Evolutionary conservation across 2,888 invertebrate genomes (phyloP).

Genomic region (Archips crataeganus): DNA sequence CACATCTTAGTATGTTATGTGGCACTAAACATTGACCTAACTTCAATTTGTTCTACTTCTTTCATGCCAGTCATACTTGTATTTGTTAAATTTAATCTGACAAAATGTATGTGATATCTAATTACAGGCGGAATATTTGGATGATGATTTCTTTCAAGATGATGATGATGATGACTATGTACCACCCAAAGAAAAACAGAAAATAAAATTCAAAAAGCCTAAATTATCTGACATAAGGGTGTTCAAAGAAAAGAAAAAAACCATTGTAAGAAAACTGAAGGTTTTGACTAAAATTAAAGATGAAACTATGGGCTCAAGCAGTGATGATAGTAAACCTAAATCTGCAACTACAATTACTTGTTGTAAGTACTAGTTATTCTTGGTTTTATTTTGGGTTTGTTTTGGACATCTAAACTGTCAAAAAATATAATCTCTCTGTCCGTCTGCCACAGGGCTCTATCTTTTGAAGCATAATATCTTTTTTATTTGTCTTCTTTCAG

Average conservation of each 20-base stretch:
- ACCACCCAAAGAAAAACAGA: slow-evolving; percentile 67
- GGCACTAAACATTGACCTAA: too few species aligned
- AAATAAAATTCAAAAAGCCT: slow-evolving; percentile 74
- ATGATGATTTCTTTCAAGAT: slow-evolving; percentile 71
- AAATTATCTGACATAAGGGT: slow-evolving; percentile 76
- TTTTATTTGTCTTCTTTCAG: neutral
- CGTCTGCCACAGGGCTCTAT: too few species aligned
- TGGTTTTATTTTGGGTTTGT: neutral
- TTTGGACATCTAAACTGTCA: too few species aligned
- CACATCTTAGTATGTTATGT: too few species aligned
- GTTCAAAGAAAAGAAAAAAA: slow-evolving; percentile 72
- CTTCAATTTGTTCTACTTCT: too few species aligned
- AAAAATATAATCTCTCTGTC: too few species aligned
- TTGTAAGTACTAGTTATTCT: slow-evolving; percentile 62
- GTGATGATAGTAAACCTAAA: slow-evolving; percentile 60
- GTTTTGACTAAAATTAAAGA: slow-evolving; percentile 67
- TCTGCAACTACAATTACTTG: slow-evolving; percentile 77
- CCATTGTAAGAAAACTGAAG: slow-evolving; percentile 71
- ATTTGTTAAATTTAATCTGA: neutral
- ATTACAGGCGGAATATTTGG: slow-evolving; percentile 68
- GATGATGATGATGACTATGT: slow-evolving; percentile 78
- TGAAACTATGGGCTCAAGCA: slow-evolving; percentile 51
- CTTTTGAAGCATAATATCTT: too few species aligned
- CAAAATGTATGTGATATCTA: slow-evolving; percentile 17
- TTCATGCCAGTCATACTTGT: too few species aligned